Evolutionary conservation across 2,113 vertebrate species (phyloP), one percentile per base, ranked within the genome.

Genomic region (Peromyscus maniculatus): DNA sequence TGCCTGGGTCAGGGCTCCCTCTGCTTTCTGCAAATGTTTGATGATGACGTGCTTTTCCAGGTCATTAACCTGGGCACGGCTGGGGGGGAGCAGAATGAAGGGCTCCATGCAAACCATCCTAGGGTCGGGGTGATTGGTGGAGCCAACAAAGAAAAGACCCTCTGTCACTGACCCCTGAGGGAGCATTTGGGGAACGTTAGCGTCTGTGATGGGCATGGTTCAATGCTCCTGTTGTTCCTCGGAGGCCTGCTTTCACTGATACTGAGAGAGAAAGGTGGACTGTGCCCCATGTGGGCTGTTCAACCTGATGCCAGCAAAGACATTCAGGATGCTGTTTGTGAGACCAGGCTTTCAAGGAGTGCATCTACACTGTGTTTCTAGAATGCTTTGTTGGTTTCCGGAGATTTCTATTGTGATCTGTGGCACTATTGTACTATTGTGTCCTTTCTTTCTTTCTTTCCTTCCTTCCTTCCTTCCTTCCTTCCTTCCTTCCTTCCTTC

Each of bases 51-150:
- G 78, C 79, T 97, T 98, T 96, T 97, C 97, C 97, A 96, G 93
- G 93, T 94, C 97, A 98, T 97, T 98, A 98, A 97, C 97, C 69
- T 93, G 95, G 95, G 95, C 93, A 93, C 79, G 94, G 95, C 95
- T 97, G 93, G 89, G 79, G 49, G 4, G 77, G 64, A 78, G 49
- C 74, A 93, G 94, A 96, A 98, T 95, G 96, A 96, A 79, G 94
- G 96, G 82, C 94, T 96, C 62, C 66, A 57, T 88, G 59, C 96
- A 95, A 93, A 86, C 87, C 83, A n/a, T 80, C 89, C 49, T 77
- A 77, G 84, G 67, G 91, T 33, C 55, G 31, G 89, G 15, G 24
- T 95, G 97, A 97, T 91, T 96, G 94, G 92, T 93, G 78, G 87
- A 72, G 55, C 89, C 26, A 77, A 96, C 97, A 97, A 96, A 97